A percentile compares a stretch with the other conserved stretches of the same genome.
phyloP scores from a whole-genome alignment of 2,113 vertebrate genomes.

The Eurystomus gularis region DNA sequence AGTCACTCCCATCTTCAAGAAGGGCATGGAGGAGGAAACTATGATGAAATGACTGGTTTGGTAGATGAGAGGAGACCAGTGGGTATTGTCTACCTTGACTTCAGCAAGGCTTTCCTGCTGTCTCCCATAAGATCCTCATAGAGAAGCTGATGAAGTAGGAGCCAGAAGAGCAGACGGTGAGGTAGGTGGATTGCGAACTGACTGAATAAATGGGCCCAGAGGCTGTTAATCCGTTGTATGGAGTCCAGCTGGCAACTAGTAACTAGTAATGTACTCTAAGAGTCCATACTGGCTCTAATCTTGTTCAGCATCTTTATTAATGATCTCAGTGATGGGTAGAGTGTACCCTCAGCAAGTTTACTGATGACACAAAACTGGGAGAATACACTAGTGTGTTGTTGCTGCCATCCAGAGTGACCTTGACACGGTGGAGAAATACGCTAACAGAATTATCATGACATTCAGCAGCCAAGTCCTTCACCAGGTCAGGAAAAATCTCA shows the following conservation, averaged over 20 bases:
- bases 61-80: background rate
- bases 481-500: background rate
- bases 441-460: background rate
- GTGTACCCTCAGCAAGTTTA: background rate
- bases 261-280: background rate
- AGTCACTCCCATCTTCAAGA: background rate
- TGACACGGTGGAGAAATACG: background rate
- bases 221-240: background rate
- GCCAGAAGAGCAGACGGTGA: background rate
- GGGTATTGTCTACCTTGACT: background rate
- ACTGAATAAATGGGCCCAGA: background rate
- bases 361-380: background rate
- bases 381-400: background rate
- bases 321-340: too few species aligned
- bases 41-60: background rate
- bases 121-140: background rate
- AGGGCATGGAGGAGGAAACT: too few species aligned
- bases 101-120: background rate
- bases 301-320: background rate
- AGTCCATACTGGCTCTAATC: background rate
- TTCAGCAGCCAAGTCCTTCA: background rate
- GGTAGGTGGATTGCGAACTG: background rate
- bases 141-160: background rate
- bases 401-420: background rate
- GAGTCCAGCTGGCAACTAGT: background rate